These are phyloP conservation scores for Aleadryas rufinucha DNA, from an alignment of 2,113 vertebrate species.

Conservation along the genomic window DNA sequence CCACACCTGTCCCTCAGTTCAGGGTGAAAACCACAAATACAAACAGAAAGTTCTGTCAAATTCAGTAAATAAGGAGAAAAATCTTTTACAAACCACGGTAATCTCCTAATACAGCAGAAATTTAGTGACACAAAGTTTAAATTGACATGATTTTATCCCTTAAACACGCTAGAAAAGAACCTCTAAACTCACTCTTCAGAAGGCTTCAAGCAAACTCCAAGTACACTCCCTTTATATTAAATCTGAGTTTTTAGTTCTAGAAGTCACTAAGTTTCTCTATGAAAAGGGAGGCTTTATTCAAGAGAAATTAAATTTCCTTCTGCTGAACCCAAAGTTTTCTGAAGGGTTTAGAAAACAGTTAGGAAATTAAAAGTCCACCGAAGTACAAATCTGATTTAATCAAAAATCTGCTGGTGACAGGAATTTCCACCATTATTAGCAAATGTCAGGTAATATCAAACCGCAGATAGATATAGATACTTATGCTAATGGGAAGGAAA, in stretches of 20 bases:
- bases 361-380: background rate
- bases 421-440: background rate
- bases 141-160: background rate
- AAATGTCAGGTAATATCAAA: background rate
- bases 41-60: background rate
- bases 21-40: background rate
- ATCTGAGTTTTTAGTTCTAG: background rate
- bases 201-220: background rate
- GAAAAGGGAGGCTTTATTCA: background rate
- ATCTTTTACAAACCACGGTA: fast-evolving
- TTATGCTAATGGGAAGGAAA: fast-evolving
- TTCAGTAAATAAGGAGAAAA: background rate
- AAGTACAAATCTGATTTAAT: background rate
- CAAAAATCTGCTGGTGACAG: background rate
- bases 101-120: background rate
- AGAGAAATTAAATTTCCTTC: background rate
- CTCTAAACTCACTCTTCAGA: background rate
- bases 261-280: background rate
- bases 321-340: background rate
- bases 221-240: background rate
- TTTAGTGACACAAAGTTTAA: background rate
- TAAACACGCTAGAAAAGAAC: background rate
- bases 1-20: background rate
- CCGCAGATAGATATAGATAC: background rate
- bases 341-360: background rate